phyloP scores from a whole-genome alignment of 1,140 invertebrate genomes.

The Caenorhabditis elegans region WBcel235 BX284603.4:10296001-10296500 shows the following conservation, averaged over 20 bases:
- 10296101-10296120: slow-evolving; percentile 85
- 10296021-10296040: slow-evolving; percentile 74
- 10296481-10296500: slow-evolving; percentile 37
- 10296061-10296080: slow-evolving; percentile 94
- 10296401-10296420: slow-evolving; percentile 98
- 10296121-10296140: slow-evolving; percentile 85
- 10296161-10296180: slow-evolving; percentile 91
- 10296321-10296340: slow-evolving; percentile 77
- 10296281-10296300: too few species aligned
- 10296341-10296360: slow-evolving; percentile 88
- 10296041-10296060: slow-evolving; percentile 76
- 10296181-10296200: slow-evolving; percentile 79
- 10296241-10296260: too few species aligned
- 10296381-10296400: slow-evolving; percentile 97
- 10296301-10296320: not conserved
- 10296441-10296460: slow-evolving; percentile 51
- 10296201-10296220: slow-evolving; percentile 45
- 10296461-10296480: slow-evolving; percentile 49
- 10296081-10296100: slow-evolving; percentile 76
- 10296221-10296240: not conserved
- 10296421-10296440: slow-evolving; percentile 88
- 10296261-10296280: too few species aligned
- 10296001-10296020: slow-evolving; percentile 85
- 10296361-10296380: slow-evolving; percentile 94
- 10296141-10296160: slow-evolving; percentile 85